Percentiles rank a stretch among this genome's conserved stretches.
phyloP scores from a whole-genome alignment of 2,888 invertebrate genomes.

The Diplolepis rosae region DNA sequence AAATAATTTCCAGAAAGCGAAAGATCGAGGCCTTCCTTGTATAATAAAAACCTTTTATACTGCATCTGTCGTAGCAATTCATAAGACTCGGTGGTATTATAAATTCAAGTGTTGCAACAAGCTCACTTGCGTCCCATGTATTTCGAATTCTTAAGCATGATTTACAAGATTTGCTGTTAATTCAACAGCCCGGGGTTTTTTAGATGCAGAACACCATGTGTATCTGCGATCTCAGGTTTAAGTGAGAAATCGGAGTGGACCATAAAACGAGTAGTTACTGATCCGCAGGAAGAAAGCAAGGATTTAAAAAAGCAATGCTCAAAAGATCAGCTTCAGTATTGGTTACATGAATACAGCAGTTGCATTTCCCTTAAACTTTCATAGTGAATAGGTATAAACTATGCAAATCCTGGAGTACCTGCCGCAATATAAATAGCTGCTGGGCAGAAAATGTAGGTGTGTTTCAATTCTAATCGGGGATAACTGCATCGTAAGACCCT shows the following conservation, averaged over 20 bases:
- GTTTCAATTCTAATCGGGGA: constrained; percentile 34
- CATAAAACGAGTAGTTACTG: constrained; percentile 19
- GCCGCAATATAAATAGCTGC: constrained; percentile 57
- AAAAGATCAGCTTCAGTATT: constrained; percentile 27
- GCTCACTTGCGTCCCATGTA: neutral
- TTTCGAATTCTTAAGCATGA: constrained; percentile 17
- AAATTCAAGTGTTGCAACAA: constrained; percentile 19
- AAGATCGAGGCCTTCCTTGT: neutral
- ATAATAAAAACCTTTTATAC: constrained; percentile 14
- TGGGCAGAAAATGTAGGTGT: constrained; percentile 49
- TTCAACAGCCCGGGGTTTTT: constrained; percentile 4
- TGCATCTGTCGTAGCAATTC: constrained; percentile 6
- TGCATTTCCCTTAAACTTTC: neutral
- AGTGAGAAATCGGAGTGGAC: constrained; percentile 21
- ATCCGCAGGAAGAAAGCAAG: neutral
- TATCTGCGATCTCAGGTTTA: neutral
- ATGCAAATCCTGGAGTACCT: constrained; percentile 54
- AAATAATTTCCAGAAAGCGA: constrained; percentile 18
- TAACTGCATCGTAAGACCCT: constrained; percentile 29
- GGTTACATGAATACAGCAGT: constrained; percentile 33
- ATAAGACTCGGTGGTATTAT: constrained; percentile 21
- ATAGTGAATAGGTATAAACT: constrained; percentile 45
- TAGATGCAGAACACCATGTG: neutral
- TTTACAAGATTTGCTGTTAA: constrained; percentile 26
- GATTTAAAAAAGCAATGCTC: constrained; percentile 20